Percentiles rank a stretch among this genome's conserved stretches.
These are phyloP conservation scores for Lophotriccus pileatus DNA, from an alignment of 2,797 vertebrate species.

Conservation along the genomic window DNA sequence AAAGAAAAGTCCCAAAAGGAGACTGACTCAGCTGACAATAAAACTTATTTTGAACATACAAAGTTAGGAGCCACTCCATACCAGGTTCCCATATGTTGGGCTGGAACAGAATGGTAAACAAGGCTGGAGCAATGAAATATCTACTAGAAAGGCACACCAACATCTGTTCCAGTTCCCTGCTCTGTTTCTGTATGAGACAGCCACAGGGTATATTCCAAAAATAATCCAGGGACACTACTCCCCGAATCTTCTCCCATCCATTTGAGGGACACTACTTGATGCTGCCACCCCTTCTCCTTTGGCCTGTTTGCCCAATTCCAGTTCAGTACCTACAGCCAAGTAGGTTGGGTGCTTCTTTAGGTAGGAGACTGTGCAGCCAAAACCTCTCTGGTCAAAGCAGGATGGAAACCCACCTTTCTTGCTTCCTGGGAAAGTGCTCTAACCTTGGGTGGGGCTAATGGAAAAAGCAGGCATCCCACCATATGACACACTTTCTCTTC, in stretches of 20 bases:
- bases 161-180: not conserved
- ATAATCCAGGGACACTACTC: not conserved
- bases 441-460: not conserved
- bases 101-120: not conserved
- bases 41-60: not conserved
- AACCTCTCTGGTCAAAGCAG: not conserved
- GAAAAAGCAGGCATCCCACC: not conserved
- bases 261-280: not conserved
- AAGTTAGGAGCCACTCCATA: not conserved
- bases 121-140: not conserved
- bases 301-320: not conserved
- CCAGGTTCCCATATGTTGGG: not conserved
- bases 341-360: not conserved
- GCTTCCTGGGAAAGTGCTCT: not conserved
- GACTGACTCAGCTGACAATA: not conserved
- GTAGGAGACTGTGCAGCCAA: not conserved
- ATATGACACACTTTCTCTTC: not conserved
- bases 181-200: not conserved
- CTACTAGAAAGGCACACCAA: not conserved
- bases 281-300: not conserved
- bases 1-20: not conserved
- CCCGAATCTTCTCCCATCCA: not conserved
- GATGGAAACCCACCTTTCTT: not conserved
- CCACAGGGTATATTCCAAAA: not conserved
- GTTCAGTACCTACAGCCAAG: not conserved